Percentiles rank a stretch among this genome's conserved stretches.
phyloP scores from a whole-genome alignment of 2,113 vertebrate genomes.

The Spilogale gracilis region DNA sequence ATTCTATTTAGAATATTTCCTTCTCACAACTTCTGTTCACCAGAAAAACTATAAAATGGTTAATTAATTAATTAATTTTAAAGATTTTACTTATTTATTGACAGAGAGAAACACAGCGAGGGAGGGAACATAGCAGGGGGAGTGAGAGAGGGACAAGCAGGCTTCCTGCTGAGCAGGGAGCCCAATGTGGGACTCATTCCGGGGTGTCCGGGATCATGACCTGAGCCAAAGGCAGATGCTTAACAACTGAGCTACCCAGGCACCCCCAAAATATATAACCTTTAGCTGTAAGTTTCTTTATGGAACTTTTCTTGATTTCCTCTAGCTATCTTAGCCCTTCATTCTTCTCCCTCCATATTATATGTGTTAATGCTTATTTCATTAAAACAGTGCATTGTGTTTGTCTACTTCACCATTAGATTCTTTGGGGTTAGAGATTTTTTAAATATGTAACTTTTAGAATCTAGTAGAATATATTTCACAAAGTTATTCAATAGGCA shows the following conservation, averaged over 20 bases:
- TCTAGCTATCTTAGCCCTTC: neutral
- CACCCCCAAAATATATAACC: neutral
- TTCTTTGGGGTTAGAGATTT: neutral
- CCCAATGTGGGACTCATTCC: too few relatives aligned
- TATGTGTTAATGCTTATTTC: neutral
- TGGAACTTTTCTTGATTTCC: neutral
- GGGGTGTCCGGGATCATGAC: too few relatives aligned
- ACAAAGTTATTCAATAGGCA: neutral
- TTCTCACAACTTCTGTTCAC: neutral
- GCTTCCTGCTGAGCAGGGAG: too few relatives aligned
- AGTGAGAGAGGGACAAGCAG: too few relatives aligned
- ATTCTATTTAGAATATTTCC: neutral
- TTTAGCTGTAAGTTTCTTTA: neutral
- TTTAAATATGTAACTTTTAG: neutral
- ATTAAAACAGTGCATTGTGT: neutral
- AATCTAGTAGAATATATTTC: neutral
- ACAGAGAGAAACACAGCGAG: too few relatives aligned
- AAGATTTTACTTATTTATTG: too few relatives aligned
- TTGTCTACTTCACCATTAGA: neutral
- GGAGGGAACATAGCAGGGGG: too few relatives aligned
- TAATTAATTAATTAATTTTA: too few relatives aligned
- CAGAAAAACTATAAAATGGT: neutral
- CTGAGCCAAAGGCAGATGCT: too few relatives aligned
- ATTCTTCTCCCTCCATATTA: neutral
- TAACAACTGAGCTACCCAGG: too few relatives aligned